These are phyloP conservation scores for Oscheius sp. DNA, from an alignment of 2,888 invertebrate genomes.

Conservation along the genomic window DNA sequence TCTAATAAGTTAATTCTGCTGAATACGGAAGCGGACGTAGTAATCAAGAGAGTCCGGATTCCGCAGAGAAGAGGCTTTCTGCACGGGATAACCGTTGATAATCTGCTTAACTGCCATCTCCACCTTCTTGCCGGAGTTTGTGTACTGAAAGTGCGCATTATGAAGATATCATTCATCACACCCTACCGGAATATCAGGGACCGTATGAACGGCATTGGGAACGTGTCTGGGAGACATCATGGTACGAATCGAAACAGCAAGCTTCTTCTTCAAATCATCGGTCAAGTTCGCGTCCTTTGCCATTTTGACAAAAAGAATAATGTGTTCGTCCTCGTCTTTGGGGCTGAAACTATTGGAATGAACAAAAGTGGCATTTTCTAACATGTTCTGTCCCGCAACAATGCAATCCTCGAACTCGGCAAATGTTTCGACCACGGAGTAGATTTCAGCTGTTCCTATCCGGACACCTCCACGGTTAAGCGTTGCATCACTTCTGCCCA, in stretches of 20 bases:
- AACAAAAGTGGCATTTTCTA: slow-evolving; percentile 26
- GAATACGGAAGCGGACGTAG: slow-evolving; percentile 34
- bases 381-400: slow-evolving; percentile 77
- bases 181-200: slow-evolving; percentile 76
- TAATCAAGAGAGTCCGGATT: slow-evolving; percentile 75
- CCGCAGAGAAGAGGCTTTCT: slow-evolving; percentile 76
- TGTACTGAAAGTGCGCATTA: slow-evolving; percentile 75
- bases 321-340: slow-evolving; percentile 76
- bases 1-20: neutral
- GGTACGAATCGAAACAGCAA: slow-evolving; percentile 75
- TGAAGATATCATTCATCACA: neutral
- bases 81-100: slow-evolving; percentile 75
- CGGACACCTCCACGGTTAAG: slow-evolving; percentile 79
- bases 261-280: slow-evolving; percentile 73
- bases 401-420: slow-evolving; percentile 77
- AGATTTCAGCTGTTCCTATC: slow-evolving; percentile 79
- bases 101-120: slow-evolving; percentile 78
- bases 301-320: slow-evolving; percentile 78
- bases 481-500: slow-evolving; percentile 78
- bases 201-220: slow-evolving; percentile 76
- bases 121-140: slow-evolving; percentile 79
- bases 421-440: slow-evolving; percentile 77
- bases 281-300: slow-evolving; percentile 71
- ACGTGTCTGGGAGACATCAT: slow-evolving; percentile 77
- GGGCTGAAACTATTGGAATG: slow-evolving; percentile 51